These are phyloP conservation scores for Mya arenaria DNA, from an alignment of 1,140 invertebrate species.

Conservation along the genomic window DNA sequence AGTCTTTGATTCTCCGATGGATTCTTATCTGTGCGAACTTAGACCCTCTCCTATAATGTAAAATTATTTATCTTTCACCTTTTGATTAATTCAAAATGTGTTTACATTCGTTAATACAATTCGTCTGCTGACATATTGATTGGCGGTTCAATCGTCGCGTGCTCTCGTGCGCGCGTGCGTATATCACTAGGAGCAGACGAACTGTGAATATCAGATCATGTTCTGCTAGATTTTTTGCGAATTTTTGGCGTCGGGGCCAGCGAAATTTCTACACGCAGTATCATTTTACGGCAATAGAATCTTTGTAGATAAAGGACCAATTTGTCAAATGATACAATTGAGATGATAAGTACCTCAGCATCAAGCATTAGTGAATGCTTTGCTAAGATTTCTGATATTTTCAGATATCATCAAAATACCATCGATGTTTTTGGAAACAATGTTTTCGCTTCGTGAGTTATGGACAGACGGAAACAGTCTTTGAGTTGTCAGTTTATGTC, in stretches of 20 bases:
- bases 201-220: background rate
- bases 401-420: background rate
- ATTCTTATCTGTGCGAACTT: conserved; percentile 37
- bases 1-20: conserved; percentile 6
- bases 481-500: too few species aligned
- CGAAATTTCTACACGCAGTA: conserved; percentile 43
- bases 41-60: conserved; percentile 37
- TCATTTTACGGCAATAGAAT: conserved; percentile 51
- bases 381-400: background rate
- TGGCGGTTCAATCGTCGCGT: conserved; percentile 49
- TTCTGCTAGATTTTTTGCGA: conserved; percentile 14
- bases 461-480: too few species aligned
- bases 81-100: conserved; percentile 48
- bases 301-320: conserved; percentile 45
- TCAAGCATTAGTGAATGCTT: background rate
- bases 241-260: conserved; percentile 32
- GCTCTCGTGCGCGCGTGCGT: conserved; percentile 51
- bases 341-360: background rate
- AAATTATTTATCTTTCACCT: conserved; percentile 43
- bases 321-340: conserved; percentile 45
- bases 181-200: conserved; percentile 41
- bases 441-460: too few species aligned
- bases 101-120: conserved; percentile 39
- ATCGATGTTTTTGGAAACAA: background rate
- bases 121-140: conserved; percentile 54